These are phyloP conservation scores for Cynaeus angustus DNA, from an alignment of 2,888 invertebrate genomes.

Conservation along the genomic window DNA sequence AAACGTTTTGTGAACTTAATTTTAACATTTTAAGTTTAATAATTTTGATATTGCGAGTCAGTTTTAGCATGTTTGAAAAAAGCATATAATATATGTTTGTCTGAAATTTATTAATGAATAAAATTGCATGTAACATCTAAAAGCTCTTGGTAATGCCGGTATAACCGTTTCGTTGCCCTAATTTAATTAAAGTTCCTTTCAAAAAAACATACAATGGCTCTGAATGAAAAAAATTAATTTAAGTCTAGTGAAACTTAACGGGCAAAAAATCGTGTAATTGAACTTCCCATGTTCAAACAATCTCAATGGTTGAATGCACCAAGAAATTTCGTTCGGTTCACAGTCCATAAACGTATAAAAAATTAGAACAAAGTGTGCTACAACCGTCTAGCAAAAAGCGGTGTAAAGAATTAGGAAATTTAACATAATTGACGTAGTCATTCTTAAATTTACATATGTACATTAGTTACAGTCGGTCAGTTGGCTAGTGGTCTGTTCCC, in stretches of 20 bases:
- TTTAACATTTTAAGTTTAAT: too few species aligned
- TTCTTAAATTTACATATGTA: constrained; percentile 68
- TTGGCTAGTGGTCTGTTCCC: constrained; percentile 46
- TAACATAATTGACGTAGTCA: constrained; percentile 66
- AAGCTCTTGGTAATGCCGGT: constrained; percentile 11
- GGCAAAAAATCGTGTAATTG: constrained; percentile 50
- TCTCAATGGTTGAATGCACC: constrained; percentile 58
- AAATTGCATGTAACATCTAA: constrained; percentile 14
- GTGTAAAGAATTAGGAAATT: constrained; percentile 67
- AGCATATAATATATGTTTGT: too few species aligned
- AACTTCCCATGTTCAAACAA: constrained; percentile 55
- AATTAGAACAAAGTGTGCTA: constrained; percentile 56
- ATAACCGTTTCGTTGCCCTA: constrained; percentile 36
- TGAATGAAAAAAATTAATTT: constrained; percentile 43
- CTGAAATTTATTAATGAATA: constrained; percentile 2
- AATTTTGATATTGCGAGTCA: too few species aligned
- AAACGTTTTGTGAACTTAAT: too few species aligned
- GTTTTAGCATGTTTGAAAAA: too few species aligned
- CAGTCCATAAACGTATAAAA: constrained; percentile 45
- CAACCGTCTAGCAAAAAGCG: constrained; percentile 54
- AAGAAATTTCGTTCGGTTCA: constrained; percentile 52
- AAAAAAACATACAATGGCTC: constrained; percentile 42
- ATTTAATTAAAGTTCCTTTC: constrained; percentile 43
- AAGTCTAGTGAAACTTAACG: constrained; percentile 33
- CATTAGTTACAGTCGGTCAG: constrained; percentile 67